phyloP scores from a whole-genome alignment of 1,140 invertebrate genomes.

The Bombus terrestris region DNA sequence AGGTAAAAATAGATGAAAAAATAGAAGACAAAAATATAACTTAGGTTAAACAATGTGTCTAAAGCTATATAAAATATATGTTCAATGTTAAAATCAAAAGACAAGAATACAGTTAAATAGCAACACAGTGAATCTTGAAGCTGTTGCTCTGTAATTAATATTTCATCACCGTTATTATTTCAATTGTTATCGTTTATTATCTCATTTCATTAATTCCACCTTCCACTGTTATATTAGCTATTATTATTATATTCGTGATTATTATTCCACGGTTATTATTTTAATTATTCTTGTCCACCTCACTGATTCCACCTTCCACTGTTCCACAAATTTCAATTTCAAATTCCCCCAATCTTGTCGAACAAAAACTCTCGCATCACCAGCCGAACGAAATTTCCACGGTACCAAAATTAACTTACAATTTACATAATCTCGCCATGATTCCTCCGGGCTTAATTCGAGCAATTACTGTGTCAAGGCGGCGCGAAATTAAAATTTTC shows the following conservation, averaged over 20 bases:
- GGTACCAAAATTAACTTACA: not conserved
- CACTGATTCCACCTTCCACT: not conserved
- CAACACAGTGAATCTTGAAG: too few species aligned
- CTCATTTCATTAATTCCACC: too few species aligned
- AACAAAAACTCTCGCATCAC: not conserved
- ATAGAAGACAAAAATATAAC: too few species aligned
- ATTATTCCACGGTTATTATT: not conserved
- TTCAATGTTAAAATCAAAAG: too few species aligned
- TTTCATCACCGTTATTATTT: too few species aligned
- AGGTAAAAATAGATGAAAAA: too few species aligned
- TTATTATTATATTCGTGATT: not conserved
- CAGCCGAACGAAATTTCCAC: not conserved
- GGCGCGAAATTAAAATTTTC: not conserved
- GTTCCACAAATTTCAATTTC: not conserved
- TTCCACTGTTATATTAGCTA: not conserved
- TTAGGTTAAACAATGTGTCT: rapidly evolving
- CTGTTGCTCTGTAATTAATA: too few species aligned
- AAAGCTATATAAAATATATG: too few species aligned
- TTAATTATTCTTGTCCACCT: not conserved
- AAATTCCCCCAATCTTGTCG: too few species aligned
- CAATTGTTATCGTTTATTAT: too few species aligned
- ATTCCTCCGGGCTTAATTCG: not conserved
- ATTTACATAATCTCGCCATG: not conserved
- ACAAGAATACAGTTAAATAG: too few species aligned
- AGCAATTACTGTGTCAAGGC: not conserved